These are phyloP conservation scores for Cyprinus carpio DNA, from an alignment of 2,113 vertebrate genomes.

Conservation along the genomic window DNA sequence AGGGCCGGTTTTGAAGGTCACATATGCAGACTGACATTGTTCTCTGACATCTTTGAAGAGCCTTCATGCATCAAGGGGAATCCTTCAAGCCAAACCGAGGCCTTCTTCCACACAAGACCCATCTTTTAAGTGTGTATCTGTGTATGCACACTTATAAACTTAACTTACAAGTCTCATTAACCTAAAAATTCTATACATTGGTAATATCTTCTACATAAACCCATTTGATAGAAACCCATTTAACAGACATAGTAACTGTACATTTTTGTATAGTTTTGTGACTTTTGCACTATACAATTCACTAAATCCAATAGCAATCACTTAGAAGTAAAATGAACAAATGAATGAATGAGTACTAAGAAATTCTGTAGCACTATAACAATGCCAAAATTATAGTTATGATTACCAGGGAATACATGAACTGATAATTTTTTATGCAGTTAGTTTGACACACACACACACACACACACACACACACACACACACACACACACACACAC, in stretches of 20 bases:
- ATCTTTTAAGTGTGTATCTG: conserved; percentile 7
- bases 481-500: no score
- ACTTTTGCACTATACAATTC: neutral
- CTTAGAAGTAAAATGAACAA: neutral
- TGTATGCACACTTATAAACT: conserved; percentile 1
- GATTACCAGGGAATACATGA: neutral
- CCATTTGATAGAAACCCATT: no score
- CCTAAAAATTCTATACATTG: neutral
- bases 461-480: no score
- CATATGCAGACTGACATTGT: conserved; percentile 71
- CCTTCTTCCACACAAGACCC: conserved; percentile 60
- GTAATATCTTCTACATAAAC: no score
- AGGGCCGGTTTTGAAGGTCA: conserved; percentile 65
- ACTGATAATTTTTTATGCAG: no score
- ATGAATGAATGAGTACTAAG: neutral
- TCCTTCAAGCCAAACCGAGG: conserved; percentile 69
- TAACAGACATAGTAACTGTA: no score
- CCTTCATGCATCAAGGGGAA: conserved; percentile 66
- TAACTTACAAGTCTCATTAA: neutral
- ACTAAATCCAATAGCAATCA: neutral
- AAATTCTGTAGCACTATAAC: neutral
- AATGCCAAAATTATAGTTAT: neutral
- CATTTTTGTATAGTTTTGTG: no score
- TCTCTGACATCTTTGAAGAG: conserved; percentile 74
- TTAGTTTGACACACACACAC: no score